phyloP scores from a whole-genome alignment of 2,888 invertebrate genomes.

The Watsonalla cultraria region DNA sequence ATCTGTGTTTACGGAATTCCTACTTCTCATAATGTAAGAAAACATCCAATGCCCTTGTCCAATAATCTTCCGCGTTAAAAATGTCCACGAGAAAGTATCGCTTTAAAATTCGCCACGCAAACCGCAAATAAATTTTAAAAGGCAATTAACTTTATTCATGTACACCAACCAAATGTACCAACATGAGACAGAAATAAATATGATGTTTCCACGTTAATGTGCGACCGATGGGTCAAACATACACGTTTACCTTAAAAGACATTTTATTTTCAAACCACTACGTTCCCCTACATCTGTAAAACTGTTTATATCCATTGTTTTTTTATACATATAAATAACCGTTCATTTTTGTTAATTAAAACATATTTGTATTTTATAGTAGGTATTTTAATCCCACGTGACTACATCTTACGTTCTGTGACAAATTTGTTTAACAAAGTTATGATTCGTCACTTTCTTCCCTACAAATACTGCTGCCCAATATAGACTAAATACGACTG shows the following conservation, averaged over 20 bases:
- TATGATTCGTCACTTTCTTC: no score
- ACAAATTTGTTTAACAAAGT: no score
- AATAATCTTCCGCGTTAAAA: conserved; percentile 30
- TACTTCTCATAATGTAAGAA: conserved; percentile 25
- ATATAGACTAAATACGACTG: neutral
- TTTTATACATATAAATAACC: no score
- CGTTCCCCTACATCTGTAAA: no score
- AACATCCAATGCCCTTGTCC: conserved; percentile 30
- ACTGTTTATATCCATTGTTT: no score
- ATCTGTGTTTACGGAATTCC: conserved; percentile 22
- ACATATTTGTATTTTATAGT: no score
- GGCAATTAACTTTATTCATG: conserved; percentile 15
- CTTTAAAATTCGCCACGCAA: conserved; percentile 14
- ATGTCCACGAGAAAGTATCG: conserved; percentile 35
- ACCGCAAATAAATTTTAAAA: conserved; percentile 17
- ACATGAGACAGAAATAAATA: neutral
- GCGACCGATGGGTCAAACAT: neutral
- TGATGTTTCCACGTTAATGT: conserved; percentile 16
- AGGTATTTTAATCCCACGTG: no score
- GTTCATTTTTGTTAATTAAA: no score
- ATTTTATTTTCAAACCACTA: neutral
- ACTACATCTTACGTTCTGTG: no score
- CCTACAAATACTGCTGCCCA: no score
- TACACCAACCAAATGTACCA: no score
- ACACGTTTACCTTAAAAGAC: neutral